Evolutionary conservation across 2,113 vertebrate genomes (phyloP).

Genomic region (Scortum barcoo): DNA sequence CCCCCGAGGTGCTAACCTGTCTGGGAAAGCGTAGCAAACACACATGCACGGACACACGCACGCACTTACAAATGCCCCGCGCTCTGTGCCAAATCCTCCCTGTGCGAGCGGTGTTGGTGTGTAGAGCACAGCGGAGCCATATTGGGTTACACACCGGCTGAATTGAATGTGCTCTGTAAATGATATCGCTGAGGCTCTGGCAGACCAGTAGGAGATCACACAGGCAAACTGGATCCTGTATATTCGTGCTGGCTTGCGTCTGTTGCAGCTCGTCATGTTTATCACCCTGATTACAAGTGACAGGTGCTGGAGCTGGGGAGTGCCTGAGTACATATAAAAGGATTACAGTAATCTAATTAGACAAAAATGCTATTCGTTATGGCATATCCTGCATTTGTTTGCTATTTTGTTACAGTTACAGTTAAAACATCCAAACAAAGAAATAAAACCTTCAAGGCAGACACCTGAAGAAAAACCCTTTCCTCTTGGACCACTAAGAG

Average conservation of each 20-base stretch:
- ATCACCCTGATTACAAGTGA: constrained; percentile 73
- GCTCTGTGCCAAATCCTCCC: constrained; percentile 21
- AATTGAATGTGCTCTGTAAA: constrained; percentile 56
- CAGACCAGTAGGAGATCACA: constrained; percentile 54
- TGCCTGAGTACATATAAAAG: constrained; percentile 71
- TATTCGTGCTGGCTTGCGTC: constrained; percentile 57
- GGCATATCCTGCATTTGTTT: constrained; percentile 65
- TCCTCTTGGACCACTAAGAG: constrained; percentile 13
- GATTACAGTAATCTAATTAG: constrained; percentile 79
- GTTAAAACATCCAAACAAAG: constrained; percentile 48
- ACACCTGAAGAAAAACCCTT: constrained; percentile 15
- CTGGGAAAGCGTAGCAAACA: constrained; percentile 31
- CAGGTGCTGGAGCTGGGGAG: constrained; percentile 73
- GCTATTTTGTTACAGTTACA: constrained; percentile 59
- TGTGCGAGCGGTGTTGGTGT: constrained; percentile 25
- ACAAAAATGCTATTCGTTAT: constrained; percentile 72
- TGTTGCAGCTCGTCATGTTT: constrained; percentile 69
- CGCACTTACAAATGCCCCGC: background rate
- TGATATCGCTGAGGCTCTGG: constrained; percentile 52
- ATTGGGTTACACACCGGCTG: constrained; percentile 57
- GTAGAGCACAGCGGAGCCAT: constrained; percentile 40
- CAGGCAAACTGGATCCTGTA: constrained; percentile 53
- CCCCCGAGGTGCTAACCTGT: constrained; percentile 82
- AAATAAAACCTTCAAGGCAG: constrained; percentile 9
- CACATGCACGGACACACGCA: background rate